Conservation (phyloP, 2,113 vertebrate species). For the Merops nubicus region DNA sequence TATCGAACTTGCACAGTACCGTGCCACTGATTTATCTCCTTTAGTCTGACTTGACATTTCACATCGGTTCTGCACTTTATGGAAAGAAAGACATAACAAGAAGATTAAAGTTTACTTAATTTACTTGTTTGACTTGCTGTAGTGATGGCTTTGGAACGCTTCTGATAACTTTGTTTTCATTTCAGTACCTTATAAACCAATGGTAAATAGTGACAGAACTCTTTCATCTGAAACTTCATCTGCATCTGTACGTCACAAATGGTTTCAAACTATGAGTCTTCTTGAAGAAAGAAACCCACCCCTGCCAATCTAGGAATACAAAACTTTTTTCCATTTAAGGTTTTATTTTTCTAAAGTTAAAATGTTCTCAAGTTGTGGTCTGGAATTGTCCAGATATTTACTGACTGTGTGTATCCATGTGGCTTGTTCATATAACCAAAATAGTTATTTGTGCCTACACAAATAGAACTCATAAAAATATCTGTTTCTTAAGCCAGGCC, state of each 20-base stretch:
- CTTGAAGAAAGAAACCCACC: neutral
- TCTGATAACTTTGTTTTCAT: neutral
- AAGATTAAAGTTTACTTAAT: neutral
- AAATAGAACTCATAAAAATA: conserved; percentile 49
- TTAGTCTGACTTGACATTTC: neutral
- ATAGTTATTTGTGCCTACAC: neutral
- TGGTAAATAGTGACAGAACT: neutral
- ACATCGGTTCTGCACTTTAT: neutral
- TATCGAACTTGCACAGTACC: neutral
- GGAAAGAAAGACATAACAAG: neutral
- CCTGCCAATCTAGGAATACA: neutral
- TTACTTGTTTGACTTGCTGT: neutral
- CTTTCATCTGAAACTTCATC: neutral
- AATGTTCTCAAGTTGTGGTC: neutral
- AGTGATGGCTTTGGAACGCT: neutral
- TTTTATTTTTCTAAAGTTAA: conserved; percentile 39
- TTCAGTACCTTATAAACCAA: neutral
- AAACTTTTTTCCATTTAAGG: conserved; percentile 37
- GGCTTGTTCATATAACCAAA: conserved; percentile 5
- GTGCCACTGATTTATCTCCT: neutral
- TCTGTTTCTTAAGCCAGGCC: conserved; percentile 8
- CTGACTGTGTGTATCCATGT: neutral
- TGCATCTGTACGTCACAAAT: neutral
- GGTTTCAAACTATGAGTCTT: neutral
- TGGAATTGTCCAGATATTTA: neutral